Conservation (phyloP, 2,888 invertebrate species). For the Anagyrus pseudococci region DNA sequence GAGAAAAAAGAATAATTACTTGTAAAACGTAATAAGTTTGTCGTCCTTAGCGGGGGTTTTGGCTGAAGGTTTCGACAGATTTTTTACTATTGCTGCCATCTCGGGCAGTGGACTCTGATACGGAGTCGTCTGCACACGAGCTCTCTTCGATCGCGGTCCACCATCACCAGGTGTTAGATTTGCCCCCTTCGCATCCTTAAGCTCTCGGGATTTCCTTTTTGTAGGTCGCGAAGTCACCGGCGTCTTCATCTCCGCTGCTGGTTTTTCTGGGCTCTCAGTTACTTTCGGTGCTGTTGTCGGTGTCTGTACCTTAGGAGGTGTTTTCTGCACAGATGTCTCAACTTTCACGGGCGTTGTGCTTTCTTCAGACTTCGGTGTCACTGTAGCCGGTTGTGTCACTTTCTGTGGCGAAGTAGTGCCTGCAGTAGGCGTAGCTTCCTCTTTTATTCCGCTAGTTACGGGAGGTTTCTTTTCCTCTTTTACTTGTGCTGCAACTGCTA, state of each 20-base stretch:
- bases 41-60: constrained; percentile 69
- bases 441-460: constrained; percentile 48
- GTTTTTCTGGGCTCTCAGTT: constrained; percentile 35
- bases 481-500: constrained; percentile 43
- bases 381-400: constrained; percentile 7
- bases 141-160: constrained; percentile 65
- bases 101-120: constrained; percentile 88
- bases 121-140: constrained; percentile 74
- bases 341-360: constrained; percentile 9
- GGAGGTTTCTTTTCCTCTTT: constrained; percentile 55
- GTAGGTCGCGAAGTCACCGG: constrained; percentile 42
- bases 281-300: constrained; percentile 36
- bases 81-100: constrained; percentile 77
- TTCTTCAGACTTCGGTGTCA: constrained; percentile 40
- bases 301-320: constrained; percentile 14
- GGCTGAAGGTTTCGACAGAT: constrained; percentile 70
- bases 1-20: constrained; percentile 62
- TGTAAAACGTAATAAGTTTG: constrained; percentile 86
- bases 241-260: constrained; percentile 25
- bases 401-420: constrained; percentile 21
- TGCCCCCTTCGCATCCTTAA: constrained; percentile 53
- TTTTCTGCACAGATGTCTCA: constrained; percentile 41
- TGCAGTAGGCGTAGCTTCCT: constrained; percentile 35
- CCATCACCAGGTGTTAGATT: constrained; percentile 51
- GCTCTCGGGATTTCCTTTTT: constrained; percentile 56